A percentile compares a stretch with the other conserved stretches of the same genome.
Evolutionary conservation across 1,140 invertebrate genomes (phyloP).

Genomic region (Drosophila yakuba): DNA sequence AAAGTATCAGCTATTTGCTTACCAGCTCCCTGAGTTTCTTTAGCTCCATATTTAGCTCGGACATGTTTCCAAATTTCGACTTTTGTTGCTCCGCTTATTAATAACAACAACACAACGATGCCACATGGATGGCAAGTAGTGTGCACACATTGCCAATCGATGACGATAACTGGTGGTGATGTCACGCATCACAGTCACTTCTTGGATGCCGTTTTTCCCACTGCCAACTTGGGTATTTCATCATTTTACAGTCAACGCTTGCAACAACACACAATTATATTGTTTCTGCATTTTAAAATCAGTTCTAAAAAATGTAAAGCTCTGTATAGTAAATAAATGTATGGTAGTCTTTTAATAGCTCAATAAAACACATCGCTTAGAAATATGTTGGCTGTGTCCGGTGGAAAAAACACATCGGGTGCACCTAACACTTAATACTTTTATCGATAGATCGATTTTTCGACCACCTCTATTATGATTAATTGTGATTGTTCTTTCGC

Average conservation of each 20-base stretch:
- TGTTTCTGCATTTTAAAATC: too few relatives aligned
- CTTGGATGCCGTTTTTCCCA: too few relatives aligned
- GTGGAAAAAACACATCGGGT: not conserved
- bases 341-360: too few relatives aligned
- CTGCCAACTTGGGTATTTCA: too few relatives aligned
- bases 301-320: too few relatives aligned
- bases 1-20: not conserved
- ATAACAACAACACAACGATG: slow-evolving; percentile 30
- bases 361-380: too few relatives aligned
- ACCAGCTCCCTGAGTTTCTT: slow-evolving; percentile 32
- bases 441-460: slow-evolving; percentile 4
- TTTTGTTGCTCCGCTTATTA: slow-evolving; percentile 9
- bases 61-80: slow-evolving; percentile 22
- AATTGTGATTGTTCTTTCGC: slow-evolving; percentile 11
- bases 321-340: too few relatives aligned
- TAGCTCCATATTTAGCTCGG: slow-evolving; percentile 26
- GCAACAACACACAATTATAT: too few relatives aligned
- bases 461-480: slow-evolving; percentile 8
- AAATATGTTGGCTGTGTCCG: too few relatives aligned
- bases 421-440: not conserved
- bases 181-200: not conserved
- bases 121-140: slow-evolving; percentile 31
- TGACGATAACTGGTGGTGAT: not conserved
- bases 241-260: too few relatives aligned
- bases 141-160: not conserved